Evolutionary conservation across 2,797 vertebrate genomes (phyloP).

Genomic region (Macropus fuliginosus): DNA sequence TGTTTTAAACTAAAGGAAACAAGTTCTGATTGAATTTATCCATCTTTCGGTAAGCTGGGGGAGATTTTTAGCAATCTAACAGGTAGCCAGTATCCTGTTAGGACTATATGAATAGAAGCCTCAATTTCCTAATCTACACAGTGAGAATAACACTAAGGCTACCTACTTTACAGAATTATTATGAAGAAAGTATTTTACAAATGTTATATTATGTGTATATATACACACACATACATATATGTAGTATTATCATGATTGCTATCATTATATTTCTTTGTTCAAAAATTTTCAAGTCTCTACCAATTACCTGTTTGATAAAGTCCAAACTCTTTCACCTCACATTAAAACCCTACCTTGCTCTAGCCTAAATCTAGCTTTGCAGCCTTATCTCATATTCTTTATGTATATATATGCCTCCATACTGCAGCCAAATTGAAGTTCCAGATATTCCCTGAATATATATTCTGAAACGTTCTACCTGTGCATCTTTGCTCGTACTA

Average conservation of each 20-base stretch:
- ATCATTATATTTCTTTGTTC: not conserved
- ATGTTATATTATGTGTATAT: too few relatives aligned
- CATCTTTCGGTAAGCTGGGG: not conserved
- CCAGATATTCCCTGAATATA: too few relatives aligned
- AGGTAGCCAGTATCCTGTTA: not conserved
- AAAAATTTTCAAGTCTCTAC: too few relatives aligned
- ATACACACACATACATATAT: too few relatives aligned
- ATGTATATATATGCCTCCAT: not conserved
- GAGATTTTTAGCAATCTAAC: not conserved
- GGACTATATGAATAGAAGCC: not conserved
- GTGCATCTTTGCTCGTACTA: not conserved
- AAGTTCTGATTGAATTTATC: not conserved
- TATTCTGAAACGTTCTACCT: not conserved
- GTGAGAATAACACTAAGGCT: too few relatives aligned
- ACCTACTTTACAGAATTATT: not conserved
- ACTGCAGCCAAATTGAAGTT: not conserved
- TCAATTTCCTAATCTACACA: not conserved
- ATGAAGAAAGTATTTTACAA: not conserved
- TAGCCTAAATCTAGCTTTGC: not conserved
- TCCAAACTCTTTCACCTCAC: not conserved
- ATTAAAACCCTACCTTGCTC: not conserved
- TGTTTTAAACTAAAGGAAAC: not conserved
- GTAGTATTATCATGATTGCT: not conserved
- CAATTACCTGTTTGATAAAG: not conserved
- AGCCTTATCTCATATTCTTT: not conserved